A percentile compares a stretch with the other conserved stretches of the same genome.
phyloP scores from a whole-genome alignment of 2,113 vertebrate species.

The Calidris pugnax region DNA sequence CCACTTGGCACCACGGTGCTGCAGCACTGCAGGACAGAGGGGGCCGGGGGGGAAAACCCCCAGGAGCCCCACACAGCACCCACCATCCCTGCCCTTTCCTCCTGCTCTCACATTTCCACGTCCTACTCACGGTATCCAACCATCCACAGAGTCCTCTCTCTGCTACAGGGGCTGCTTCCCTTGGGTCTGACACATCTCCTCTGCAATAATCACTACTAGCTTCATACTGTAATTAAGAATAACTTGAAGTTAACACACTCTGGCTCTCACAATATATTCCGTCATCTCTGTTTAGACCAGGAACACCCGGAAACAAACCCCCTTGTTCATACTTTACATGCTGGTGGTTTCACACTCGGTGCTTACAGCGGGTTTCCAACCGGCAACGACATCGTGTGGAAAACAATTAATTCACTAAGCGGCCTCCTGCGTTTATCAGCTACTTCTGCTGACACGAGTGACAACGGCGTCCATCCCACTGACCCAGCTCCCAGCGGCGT shows the following conservation, averaged over 20 bases:
- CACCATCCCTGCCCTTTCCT: fast-evolving
- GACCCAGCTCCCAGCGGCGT: background rate
- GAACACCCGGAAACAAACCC: background rate
- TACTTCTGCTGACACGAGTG: fast-evolving
- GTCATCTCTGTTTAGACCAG: background rate
- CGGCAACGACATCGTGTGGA: background rate
- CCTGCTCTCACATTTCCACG: background rate
- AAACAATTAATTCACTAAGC: background rate
- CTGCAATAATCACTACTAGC: background rate
- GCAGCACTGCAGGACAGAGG: fast-evolving
- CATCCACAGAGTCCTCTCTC: background rate
- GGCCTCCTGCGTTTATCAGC: background rate
- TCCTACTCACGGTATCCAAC: background rate
- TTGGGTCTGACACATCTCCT: background rate
- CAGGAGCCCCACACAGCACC: background rate
- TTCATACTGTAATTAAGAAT: background rate
- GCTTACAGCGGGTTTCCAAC: background rate
- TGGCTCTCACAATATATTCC: background rate
- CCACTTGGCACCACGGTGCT: fast-evolving
- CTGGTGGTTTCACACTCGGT: background rate
- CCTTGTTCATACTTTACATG: background rate
- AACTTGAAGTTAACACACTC: background rate
- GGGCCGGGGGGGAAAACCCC: background rate
- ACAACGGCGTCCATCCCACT: background rate
- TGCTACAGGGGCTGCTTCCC: background rate